Conservation (phyloP, 37 sponge, comb jelly and placozoan species). For the Axinella damicornis region DNA sequence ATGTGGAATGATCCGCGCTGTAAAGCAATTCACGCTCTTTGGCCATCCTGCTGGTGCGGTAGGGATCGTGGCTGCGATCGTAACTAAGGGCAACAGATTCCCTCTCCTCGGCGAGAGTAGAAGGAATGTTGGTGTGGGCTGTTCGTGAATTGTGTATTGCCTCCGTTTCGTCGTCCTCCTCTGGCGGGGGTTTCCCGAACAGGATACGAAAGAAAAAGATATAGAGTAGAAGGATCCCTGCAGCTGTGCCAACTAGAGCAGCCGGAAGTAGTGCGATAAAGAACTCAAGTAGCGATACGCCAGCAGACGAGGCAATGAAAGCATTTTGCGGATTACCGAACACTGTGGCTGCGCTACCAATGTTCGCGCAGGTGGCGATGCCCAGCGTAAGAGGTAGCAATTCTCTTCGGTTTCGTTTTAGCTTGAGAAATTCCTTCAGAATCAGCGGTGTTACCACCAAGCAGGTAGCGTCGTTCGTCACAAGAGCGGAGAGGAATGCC, state of each 20-base stretch:
- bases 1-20: constrained; percentile 38
- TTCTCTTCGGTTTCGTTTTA: constrained; percentile 62
- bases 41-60: constrained; percentile 56
- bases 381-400: constrained; percentile 76
- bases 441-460: constrained; percentile 85
- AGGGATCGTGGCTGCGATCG: constrained; percentile 71
- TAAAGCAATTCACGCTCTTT: constrained; percentile 59
- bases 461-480: constrained; percentile 88
- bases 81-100: constrained; percentile 69
- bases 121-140: constrained; percentile 15
- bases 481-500: constrained; percentile 77
- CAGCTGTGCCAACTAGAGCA: constrained; percentile 62
- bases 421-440: constrained; percentile 62
- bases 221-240: constrained; percentile 70
- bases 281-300: constrained; percentile 62
- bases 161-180: constrained; percentile 15
- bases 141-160: not conserved
- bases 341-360: constrained; percentile 91
- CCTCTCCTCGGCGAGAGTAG: constrained; percentile 63
- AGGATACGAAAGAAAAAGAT: constrained; percentile 48
- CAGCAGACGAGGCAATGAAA: constrained; percentile 82
- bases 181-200: constrained; percentile 26
- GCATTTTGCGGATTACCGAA: constrained; percentile 95
- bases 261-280: constrained; percentile 79
- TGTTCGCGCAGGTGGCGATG: constrained; percentile 89